Percentiles rank a stretch among this genome's conserved stretches.
Evolutionary conservation across 2,113 vertebrate species (phyloP).

Genomic region (Galbula dea): DNA sequence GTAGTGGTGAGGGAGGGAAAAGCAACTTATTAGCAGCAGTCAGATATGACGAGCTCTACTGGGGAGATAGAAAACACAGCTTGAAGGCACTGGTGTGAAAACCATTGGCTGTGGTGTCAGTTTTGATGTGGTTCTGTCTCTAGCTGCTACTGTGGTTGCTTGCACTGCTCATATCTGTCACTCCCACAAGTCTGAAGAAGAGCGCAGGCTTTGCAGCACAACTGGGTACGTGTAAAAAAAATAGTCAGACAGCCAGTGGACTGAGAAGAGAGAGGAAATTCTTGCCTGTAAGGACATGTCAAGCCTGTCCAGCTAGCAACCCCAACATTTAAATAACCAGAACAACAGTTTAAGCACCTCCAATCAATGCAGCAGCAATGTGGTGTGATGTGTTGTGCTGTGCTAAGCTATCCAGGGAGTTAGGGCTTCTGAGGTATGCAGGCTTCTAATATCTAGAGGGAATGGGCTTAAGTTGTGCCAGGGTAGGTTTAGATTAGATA

Average conservation of each 20-base stretch:
- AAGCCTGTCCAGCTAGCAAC: background rate
- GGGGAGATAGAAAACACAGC: background rate
- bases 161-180: background rate
- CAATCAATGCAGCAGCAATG: background rate
- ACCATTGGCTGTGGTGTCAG: background rate
- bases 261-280: background rate
- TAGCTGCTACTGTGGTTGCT: background rate
- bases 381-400: background rate
- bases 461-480: too few relatives aligned
- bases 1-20: rapidly evolving
- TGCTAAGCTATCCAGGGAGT: background rate
- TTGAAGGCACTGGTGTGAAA: background rate
- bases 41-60: background rate
- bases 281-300: background rate
- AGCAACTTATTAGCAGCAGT: background rate
- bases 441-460: too few relatives aligned
- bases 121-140: background rate
- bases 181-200: background rate
- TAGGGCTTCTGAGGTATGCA: background rate
- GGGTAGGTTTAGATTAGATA: too few relatives aligned
- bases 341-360: background rate
- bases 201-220: background rate
- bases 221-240: background rate
- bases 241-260: background rate
- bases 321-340: background rate